Percentiles rank a stretch among this genome's conserved stretches.
Evolutionary conservation across 1,140 invertebrate species (phyloP).

Genomic region (Ericerus pela): DNA sequence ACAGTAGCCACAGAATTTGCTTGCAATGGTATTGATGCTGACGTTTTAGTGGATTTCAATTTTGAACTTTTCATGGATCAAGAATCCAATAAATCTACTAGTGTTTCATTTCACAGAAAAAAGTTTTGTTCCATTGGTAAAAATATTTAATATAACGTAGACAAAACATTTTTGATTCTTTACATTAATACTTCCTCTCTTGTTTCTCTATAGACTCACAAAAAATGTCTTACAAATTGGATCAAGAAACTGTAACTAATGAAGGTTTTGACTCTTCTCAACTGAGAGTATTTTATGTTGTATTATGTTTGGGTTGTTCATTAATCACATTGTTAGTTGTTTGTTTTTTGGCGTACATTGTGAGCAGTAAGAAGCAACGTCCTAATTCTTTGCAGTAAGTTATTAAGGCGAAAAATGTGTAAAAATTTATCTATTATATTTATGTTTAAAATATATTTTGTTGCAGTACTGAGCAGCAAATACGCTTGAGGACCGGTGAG

Average conservation of each 20-base stretch:
- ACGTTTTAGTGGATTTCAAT: neutral
- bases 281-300: neutral
- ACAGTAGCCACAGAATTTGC: neutral
- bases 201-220: neutral
- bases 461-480: slow-evolving; percentile 1
- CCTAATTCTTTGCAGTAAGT: neutral
- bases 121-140: neutral
- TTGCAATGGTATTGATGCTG: neutral
- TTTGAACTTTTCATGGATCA: neutral
- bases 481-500: neutral
- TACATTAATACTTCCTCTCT: too few species aligned
- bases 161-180: too few species aligned
- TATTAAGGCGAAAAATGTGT: too few species aligned
- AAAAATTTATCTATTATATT: neutral
- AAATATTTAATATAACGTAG: too few species aligned
- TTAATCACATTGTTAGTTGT: neutral
- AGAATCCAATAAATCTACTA: neutral
- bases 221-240: neutral
- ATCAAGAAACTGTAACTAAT: neutral
- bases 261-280: neutral
- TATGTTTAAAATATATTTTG: neutral
- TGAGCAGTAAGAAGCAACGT: neutral
- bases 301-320: neutral
- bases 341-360: neutral
- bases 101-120: neutral